Percentiles rank a stretch among this genome's conserved stretches.
Evolutionary conservation across 2,888 invertebrate genomes (phyloP).

Genomic region (Drosophila suboccidentalis): DNA sequence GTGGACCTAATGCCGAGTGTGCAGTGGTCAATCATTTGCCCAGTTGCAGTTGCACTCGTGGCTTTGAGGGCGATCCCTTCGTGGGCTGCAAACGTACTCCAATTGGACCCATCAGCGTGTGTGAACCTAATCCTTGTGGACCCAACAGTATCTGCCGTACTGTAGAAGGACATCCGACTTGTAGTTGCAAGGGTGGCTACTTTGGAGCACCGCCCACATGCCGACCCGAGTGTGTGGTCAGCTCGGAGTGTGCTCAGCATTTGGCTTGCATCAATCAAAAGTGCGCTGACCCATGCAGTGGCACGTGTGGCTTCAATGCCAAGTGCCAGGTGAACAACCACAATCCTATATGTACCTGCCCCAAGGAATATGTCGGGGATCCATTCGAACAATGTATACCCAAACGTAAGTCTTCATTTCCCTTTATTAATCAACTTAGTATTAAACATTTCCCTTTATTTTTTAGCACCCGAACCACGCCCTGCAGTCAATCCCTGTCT

Average conservation of each 20-base stretch:
- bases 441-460: not conserved
- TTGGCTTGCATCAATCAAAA: slow-evolving; percentile 92
- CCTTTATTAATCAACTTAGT: not conserved
- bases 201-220: slow-evolving; percentile 92
- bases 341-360: slow-evolving; percentile 92
- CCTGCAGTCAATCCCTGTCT: slow-evolving; percentile 88
- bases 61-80: slow-evolving; percentile 94
- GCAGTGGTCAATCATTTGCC: slow-evolving; percentile 93
- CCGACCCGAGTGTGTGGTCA: slow-evolving; percentile 92
- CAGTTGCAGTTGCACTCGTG: slow-evolving; percentile 91
- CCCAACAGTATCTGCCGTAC: slow-evolving; percentile 91
- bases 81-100: slow-evolving; percentile 89
- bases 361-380: slow-evolving; percentile 90
- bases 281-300: slow-evolving; percentile 92
- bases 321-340: slow-evolving; percentile 92
- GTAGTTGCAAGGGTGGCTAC: slow-evolving; percentile 91
- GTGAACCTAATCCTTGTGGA: slow-evolving; percentile 92
- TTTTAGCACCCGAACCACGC: slow-evolving; percentile 85
- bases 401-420: slow-evolving; percentile 78
- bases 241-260: slow-evolving; percentile 91
- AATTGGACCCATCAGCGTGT: slow-evolving; percentile 87
- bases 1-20: slow-evolving; percentile 94
- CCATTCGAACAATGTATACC: slow-evolving; percentile 90
- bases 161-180: slow-evolving; percentile 90
- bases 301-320: slow-evolving; percentile 92